Evolutionary conservation across 2,888 invertebrate genomes (phyloP), one percentile per base, ranked within the genome.

Genomic region (Tryphoninae sp.): DNA sequence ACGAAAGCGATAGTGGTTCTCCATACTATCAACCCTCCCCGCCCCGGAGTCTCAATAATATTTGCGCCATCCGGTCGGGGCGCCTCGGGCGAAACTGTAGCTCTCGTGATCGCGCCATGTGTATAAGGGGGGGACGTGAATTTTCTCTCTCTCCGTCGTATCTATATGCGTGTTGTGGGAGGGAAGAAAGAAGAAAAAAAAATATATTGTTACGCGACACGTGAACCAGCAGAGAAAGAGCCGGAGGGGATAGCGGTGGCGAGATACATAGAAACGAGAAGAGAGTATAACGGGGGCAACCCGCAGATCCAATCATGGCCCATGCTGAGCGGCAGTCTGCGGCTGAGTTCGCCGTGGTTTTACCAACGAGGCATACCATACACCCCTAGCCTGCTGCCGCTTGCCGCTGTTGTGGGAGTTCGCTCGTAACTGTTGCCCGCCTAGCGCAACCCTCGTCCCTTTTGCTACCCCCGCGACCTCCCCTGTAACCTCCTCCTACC

Each of bases 291-390:
- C 26, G 58, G 61, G 61, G 62, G 64, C n/a, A 73, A 79, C 68
- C 82, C 80, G 61, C 78, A 78, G 72, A 80, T 73, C 78, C 84
- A 83, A 84, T 83, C 84, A 81, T 84, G 81, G 81, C 77, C 71
- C 58, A 69, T 69, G 79, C 82, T 72, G 78, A 81, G 77, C 83
- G 82, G 71, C 81, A 81, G 77, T 80, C 74, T 80, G 82, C 68
- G 79, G 81, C 77, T 59, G 82, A 80, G 80, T 69, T 81, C 81
- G 77, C 81, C 77, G 84, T 72, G 83, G 83, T 84, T 79, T 84
- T 79, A 78, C 79, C 84, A 76, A 83, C 81, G 75, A 80, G 81
- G 68, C 59, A 19, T 78, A 45, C 77, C 22, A 61, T 76, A 59
- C 40, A 7, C 23, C 62, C 40, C 62, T 62, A 33, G 23, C 6